phyloP scores from a whole-genome alignment of 2,113 vertebrate species.

The Puffinus mauretanicus region DNA sequence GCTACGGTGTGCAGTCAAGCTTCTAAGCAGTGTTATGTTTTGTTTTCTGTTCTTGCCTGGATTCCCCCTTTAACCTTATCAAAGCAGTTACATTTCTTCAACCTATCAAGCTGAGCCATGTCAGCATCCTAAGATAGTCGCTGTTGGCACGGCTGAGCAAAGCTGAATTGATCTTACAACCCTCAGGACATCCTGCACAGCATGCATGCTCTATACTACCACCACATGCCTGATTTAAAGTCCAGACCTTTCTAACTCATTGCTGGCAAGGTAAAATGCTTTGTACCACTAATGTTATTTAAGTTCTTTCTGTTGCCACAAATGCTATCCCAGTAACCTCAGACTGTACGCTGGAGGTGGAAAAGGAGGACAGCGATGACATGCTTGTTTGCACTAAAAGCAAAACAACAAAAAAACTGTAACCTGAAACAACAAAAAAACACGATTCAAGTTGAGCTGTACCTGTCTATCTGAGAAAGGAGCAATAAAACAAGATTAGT shows the following conservation, averaged over 20 bases:
- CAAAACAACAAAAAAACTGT: not conserved
- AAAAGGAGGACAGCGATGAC: not conserved
- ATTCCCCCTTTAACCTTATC: conserved; percentile 76
- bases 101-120: conserved; percentile 66
- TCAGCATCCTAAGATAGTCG: conserved; percentile 69
- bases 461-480: not conserved
- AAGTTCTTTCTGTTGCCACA: not conserved
- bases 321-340: not conserved
- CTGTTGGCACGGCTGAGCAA: conserved; percentile 64
- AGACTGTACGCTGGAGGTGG: not conserved
- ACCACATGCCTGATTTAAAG: conserved; percentile 42
- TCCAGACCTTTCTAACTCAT: conserved; percentile 23
- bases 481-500: not conserved
- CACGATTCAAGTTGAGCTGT: not conserved
- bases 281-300: not conserved
- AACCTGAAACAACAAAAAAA: not conserved
- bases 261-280: conserved; percentile 12
- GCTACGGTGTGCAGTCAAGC: conserved; percentile 20
- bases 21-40: conserved; percentile 59
- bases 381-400: not conserved
- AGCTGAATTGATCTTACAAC: conserved; percentile 69
- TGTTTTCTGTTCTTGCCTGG: conserved; percentile 59
- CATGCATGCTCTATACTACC: not conserved
- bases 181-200: conserved; percentile 38
- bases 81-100: conserved; percentile 75